Evolutionary conservation across 2,797 vertebrate species (phyloP), one percentile per base, ranked within the genome.

Genomic region (Artibeus jamaicensis): DNA sequence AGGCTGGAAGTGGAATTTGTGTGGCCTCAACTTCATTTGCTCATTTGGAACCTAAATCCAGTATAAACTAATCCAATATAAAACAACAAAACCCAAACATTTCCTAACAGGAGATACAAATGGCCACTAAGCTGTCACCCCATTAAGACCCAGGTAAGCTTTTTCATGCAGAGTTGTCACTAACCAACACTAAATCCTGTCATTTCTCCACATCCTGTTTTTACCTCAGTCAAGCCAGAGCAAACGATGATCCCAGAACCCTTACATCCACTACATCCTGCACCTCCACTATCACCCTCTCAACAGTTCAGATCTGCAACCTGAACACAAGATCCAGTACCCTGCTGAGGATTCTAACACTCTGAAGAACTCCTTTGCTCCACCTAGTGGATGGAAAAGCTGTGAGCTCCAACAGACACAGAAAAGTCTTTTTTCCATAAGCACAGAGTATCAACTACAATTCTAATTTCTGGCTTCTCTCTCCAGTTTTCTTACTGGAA

Each of bases 341-440:
- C 39, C 59, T 79, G 24, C 9, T 53, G 55, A 90, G 10, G 9
- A 82, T 46, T 57, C 68, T 67, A 55, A 81, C 11, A 67, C 39
- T 89, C 37, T 76, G 59, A 93, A 62, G n/a, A 89, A 76, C 46
- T 78, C 21, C 12, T 57, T 29, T 85, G 22, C 21, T 90, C 73
- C 73, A 37, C 34, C 42, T 78, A 53, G 11, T 77, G n/a, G 4
- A 29, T 78, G 39, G 37, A 39, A 91, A 89, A 91, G 88, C 19
- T 1, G 0, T 24, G 88, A 86, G 12, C 39, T 73, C 48, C 62
- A 70, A 48, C 1, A 4, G 70, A 92, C 46, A 73, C 15, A 89
- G 46, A 84, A 95, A 88, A 90, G 90, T 19, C n/a, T 6, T 83
- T 84, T 90, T 78, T 44, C 67, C 83, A 59, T 16, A 91, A 93